Conservation (phyloP, 92 coral and sea anemone species). For the Ricordea florida region DNA sequence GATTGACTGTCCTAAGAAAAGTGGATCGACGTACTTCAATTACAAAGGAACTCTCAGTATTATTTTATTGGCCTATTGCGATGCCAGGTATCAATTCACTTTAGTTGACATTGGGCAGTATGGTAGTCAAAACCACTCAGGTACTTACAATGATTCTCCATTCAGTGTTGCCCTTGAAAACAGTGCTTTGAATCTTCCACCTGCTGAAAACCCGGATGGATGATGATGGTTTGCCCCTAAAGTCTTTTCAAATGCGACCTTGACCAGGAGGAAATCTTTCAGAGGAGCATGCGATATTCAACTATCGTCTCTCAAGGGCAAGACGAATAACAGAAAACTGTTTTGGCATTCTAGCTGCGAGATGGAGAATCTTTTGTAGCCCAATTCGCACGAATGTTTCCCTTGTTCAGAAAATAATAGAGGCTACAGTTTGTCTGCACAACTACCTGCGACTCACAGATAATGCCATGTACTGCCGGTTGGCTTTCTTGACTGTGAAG, state of each 20-base stretch:
- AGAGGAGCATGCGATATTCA: conserved; percentile 34
- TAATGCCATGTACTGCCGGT: conserved; percentile 44
- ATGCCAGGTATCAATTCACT: conserved; percentile 47
- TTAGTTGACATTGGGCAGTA: conserved; percentile 44
- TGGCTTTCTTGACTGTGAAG: conserved; percentile 55
- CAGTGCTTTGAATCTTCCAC: no score
- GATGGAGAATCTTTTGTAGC: conserved; percentile 36
- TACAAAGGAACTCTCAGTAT: conserved; percentile 60
- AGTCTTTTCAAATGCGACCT: conserved; percentile 34
- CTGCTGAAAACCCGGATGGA: conserved; percentile 10
- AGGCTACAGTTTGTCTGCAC: conserved; percentile 48
- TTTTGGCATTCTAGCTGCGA: conserved; percentile 22
- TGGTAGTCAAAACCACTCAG: conserved; percentile 41
- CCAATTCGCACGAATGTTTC: conserved; percentile 29
- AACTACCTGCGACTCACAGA: conserved; percentile 54
- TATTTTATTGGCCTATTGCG: no score
- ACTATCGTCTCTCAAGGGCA: conserved; percentile 37
- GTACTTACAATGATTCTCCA: neutral
- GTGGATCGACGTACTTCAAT: conserved; percentile 31
- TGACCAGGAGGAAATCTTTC: conserved; percentile 32
- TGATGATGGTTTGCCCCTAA: conserved; percentile 41
- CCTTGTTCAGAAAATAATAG: conserved; percentile 32
- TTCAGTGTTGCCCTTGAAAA: conserved; percentile 19
- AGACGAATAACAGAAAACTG: conserved; percentile 31
- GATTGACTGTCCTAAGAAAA: conserved; percentile 44